Evolutionary conservation across 2,888 invertebrate genomes (phyloP), one percentile per base, ranked within the genome.

Genomic region (Polydesmus complanatus): DNA sequence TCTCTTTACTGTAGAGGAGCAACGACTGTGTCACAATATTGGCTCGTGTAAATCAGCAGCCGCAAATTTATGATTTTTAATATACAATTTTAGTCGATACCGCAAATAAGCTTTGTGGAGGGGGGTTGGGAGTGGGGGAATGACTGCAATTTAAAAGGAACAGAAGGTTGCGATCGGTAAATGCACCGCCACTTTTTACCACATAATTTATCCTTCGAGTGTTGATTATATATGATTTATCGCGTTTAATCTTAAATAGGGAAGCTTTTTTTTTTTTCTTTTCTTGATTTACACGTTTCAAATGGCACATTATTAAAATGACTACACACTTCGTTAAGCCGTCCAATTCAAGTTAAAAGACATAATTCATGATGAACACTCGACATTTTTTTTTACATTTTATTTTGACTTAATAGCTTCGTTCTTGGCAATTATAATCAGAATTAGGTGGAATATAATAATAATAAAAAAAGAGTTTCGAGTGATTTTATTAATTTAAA

Each of bases 41-140:
- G 58, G 49, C 50, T 58, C 51, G 50, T 50, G 51, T 58, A 58
- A 58, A 58, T 58, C 58, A 58, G 52, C 49, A 37, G 27, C 58
- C 23, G 58, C 58, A 58, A 58, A 58, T 58, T 58, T 58, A 58
- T 58, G 50, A 58, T 58, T 58, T 58, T 58, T 58, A 58, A 58
- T 58, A 58, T 58, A 58, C 58, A 58, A 48, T 37, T 58, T 58
- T 49, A 58, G 58, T 58, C 58, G 58, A 58, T 51, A 58, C 58
- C 58, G 51, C 58, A 58, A 58, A 58, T 58, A 58, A 58, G 51
- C 26, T 25, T 49, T 27, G 27, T 19, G 58, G 23, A 50, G 14
- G 37, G 37, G 14, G 37, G 37, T 8, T 5, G 37, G 14, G 37
- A 14, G 37, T 37, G 37, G 37, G 37, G 37, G 51, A 58, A 58